These are phyloP conservation scores for Coregonus ussuriensis DNA, from an alignment of 2,797 vertebrate species.

Conservation along the genomic window DNA sequence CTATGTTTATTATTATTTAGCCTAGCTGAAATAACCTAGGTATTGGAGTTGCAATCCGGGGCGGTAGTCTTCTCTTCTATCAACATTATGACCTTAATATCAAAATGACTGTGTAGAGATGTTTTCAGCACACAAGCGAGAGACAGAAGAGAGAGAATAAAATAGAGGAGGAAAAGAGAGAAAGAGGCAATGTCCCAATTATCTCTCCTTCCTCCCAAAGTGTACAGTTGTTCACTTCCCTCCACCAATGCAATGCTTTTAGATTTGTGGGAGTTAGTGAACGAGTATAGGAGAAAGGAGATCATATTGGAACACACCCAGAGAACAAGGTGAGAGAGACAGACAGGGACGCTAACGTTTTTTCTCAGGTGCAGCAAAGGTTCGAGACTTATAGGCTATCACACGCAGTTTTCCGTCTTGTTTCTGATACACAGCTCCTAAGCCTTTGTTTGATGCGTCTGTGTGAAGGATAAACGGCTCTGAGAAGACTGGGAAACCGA, in stretches of 20 bases:
- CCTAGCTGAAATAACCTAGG: conserved; percentile 43
- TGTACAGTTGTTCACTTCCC: not conserved
- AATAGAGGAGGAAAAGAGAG: conserved; percentile 20
- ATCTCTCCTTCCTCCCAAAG: no score
- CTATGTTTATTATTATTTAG: conserved; percentile 51
- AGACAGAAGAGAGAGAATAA: conserved; percentile 28
- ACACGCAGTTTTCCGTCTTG: no score
- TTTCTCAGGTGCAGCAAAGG: no score
- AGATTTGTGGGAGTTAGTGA: not conserved
- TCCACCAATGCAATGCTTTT: not conserved
- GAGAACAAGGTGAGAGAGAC: conserved; percentile 23
- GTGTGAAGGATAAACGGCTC: no score
- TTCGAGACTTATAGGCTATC: no score
- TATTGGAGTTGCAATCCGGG: conserved; percentile 19
- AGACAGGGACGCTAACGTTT: conserved; percentile 21
- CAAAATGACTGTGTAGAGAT: conserved; percentile 20
- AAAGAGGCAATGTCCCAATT: conserved; percentile 10
- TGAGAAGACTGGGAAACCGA: no score
- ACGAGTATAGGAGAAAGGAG: not conserved
- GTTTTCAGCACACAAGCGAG: conserved; percentile 11
- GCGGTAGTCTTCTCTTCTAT: conserved; percentile 44
- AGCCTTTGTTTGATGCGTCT: no score
- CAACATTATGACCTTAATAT: conserved; percentile 61
- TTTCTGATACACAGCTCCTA: no score
- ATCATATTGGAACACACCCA: conserved; percentile 41